Evolutionary conservation across 2,113 vertebrate genomes (phyloP).

Genomic region (Lepidothrix coronata): DNA sequence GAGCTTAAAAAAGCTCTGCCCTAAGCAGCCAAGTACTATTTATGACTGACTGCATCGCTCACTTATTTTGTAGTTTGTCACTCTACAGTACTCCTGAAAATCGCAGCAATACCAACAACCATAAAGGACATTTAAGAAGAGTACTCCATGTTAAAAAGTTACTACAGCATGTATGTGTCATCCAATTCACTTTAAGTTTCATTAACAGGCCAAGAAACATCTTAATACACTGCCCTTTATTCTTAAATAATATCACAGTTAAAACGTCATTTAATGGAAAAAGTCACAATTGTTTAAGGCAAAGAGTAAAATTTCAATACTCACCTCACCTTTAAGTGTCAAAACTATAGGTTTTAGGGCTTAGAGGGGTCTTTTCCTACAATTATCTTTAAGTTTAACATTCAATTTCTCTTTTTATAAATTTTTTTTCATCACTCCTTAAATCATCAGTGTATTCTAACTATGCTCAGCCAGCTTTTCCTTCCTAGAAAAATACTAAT

Average conservation of each 20-base stretch:
- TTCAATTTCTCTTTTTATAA: background rate
- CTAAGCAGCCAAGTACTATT: background rate
- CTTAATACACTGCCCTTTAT: background rate
- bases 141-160: background rate
- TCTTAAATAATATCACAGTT: background rate
- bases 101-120: background rate
- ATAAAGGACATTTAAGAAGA: background rate
- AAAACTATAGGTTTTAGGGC: background rate
- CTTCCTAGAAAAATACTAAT: background rate
- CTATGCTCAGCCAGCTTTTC: background rate
- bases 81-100: background rate
- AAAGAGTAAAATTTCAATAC: background rate
- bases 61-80: background rate
- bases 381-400: background rate
- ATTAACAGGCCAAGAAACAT: background rate
- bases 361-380: background rate
- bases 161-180: rapidly evolving
- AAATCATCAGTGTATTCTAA: background rate
- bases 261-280: background rate
- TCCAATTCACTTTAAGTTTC: background rate
- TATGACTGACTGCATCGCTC: background rate
- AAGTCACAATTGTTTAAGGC: background rate
- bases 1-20: background rate
- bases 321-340: background rate
- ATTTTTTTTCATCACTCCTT: background rate